A percentile compares a stretch with the other conserved stretches of the same genome.
phyloP scores from a whole-genome alignment of 92 coral and sea anemone species.

The Anthopleura xanthogrammica region DNA sequence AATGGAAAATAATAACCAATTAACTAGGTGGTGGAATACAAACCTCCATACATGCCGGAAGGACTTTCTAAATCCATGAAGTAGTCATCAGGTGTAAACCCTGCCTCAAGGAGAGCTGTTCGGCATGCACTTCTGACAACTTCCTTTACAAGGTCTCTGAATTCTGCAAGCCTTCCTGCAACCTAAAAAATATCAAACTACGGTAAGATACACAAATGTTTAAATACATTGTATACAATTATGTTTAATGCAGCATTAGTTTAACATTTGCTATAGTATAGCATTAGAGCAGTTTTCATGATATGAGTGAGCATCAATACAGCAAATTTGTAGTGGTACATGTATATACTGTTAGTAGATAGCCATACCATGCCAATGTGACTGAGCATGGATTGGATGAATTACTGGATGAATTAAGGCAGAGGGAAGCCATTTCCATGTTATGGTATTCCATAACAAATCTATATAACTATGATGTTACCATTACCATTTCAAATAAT shows the following conservation, averaged over 20 bases:
- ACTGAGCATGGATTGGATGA: no score
- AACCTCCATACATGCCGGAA: conserved; percentile 92
- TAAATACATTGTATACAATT: background rate
- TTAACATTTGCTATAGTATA: no score
- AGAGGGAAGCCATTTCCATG: no score
- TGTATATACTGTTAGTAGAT: no score
- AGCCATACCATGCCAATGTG: no score
- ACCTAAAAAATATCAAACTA: conserved; percentile 45
- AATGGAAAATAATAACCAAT: background rate
- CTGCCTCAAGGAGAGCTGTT: conserved; percentile 95
- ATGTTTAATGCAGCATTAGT: background rate
- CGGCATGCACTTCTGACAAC: conserved; percentile 98
- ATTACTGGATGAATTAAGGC: no score
- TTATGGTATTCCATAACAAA: no score
- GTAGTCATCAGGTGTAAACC: conserved; percentile 98
- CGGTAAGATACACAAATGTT: background rate
- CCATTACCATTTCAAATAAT: no score
- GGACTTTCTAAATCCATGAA: conserved; percentile 97
- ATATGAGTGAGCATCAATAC: no score
- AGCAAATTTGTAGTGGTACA: no score
- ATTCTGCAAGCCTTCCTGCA: conserved; percentile 96
- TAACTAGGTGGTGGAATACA: background rate
- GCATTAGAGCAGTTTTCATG: background rate
- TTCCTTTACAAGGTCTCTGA: conserved; percentile 97
- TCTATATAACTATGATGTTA: no score